These are phyloP conservation scores for Quadriops clusia DNA, from an alignment of 2,888 invertebrate species.

Conservation along the genomic window DNA sequence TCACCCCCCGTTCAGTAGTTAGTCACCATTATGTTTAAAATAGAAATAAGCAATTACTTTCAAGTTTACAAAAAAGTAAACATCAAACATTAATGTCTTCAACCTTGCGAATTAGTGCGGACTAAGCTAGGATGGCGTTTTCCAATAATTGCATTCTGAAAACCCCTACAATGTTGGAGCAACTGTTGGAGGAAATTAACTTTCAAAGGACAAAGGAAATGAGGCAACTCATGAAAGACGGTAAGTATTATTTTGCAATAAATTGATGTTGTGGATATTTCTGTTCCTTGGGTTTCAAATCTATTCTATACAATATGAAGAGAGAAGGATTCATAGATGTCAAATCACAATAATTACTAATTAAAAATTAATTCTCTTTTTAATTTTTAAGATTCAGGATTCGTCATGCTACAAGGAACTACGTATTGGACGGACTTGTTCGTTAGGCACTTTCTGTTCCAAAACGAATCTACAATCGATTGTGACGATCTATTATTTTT, in stretches of 20 bases:
- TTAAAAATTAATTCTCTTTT: too few species aligned
- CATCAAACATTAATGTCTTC: too few species aligned
- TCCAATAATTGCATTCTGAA: constrained; percentile 34
- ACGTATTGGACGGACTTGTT: constrained; percentile 95
- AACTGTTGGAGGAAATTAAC: constrained; percentile 80
- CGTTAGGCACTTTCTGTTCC: constrained; percentile 85
- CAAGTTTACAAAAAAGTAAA: too few species aligned
- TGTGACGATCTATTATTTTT: constrained; percentile 93
- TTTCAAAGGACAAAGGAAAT: constrained; percentile 87
- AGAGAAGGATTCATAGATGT: too few species aligned
- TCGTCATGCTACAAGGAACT: constrained; percentile 84
- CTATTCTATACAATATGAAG: too few species aligned
- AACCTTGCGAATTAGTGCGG: too few species aligned
- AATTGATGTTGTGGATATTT: too few species aligned
- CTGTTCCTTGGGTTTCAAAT: too few species aligned
- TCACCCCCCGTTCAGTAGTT: too few species aligned
- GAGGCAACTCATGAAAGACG: constrained; percentile 78
- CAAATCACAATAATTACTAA: too few species aligned
- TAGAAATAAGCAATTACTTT: too few species aligned
- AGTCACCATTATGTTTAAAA: too few species aligned
- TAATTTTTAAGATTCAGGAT: constrained; percentile 63
- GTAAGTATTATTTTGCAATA: constrained; percentile 36
- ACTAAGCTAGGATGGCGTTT: constrained; percentile 32
- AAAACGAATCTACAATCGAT: constrained; percentile 78
- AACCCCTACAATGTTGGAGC: constrained; percentile 65